Evolutionary conservation across 1,140 invertebrate genomes (phyloP).

Genomic region (Drosophila virilis): DNA sequence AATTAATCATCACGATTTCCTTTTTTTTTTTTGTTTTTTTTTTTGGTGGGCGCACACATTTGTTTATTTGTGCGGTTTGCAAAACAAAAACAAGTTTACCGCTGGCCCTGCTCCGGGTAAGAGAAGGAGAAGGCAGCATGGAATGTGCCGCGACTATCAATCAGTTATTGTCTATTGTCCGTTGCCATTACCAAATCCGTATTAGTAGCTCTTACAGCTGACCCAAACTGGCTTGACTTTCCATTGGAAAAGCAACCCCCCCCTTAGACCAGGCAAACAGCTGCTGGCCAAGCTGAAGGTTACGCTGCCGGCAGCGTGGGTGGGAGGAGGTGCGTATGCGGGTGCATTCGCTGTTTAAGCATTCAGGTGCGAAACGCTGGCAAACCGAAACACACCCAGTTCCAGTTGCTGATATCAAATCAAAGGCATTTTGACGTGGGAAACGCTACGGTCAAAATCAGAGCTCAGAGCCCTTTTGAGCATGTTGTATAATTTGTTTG

Average conservation of each 20-base stretch:
- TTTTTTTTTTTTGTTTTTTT: slow-evolving; percentile 37
- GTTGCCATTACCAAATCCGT: slow-evolving; percentile 45
- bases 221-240: slow-evolving; percentile 67
- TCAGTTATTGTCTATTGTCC: slow-evolving; percentile 66
- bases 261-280: background rate
- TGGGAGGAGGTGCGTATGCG: slow-evolving; percentile 15
- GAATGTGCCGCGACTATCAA: slow-evolving; percentile 81
- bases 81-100: slow-evolving; percentile 72
- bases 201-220: slow-evolving; percentile 4
- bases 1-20: slow-evolving; percentile 74
- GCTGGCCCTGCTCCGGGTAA: slow-evolving; percentile 37
- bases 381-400: slow-evolving; percentile 64
- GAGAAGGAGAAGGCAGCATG: slow-evolving; percentile 62
- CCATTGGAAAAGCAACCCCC: slow-evolving; percentile 75
- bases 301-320: slow-evolving; percentile 29
- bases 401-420: slow-evolving; percentile 45
- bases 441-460: slow-evolving; percentile 33
- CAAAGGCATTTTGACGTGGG: slow-evolving; percentile 66
- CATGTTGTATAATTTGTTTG: slow-evolving; percentile 12
- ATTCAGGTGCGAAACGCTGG: slow-evolving; percentile 57
- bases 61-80: slow-evolving; percentile 52
- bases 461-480: slow-evolving; percentile 53
- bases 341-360: slow-evolving; percentile 48
- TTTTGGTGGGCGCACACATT: slow-evolving; percentile 52
- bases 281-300: slow-evolving; percentile 56